Evolutionary conservation across 2,113 vertebrate genomes (phyloP).

Genomic region (Rallus limicola): DNA sequence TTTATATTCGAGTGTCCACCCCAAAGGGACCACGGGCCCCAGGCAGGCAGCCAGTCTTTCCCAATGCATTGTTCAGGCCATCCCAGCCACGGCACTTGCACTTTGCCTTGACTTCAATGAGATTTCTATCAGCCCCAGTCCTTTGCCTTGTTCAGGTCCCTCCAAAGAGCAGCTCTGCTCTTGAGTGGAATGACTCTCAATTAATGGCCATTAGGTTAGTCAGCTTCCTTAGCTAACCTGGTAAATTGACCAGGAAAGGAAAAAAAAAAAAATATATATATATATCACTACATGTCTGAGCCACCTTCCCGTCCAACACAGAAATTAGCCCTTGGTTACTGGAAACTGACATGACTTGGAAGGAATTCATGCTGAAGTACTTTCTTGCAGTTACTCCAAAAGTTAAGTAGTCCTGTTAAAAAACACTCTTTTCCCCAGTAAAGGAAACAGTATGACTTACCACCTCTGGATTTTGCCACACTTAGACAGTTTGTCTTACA

Average conservation of each 20-base stretch:
- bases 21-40: accelerated
- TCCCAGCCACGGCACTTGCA: accelerated
- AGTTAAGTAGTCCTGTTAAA: not conserved
- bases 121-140: not conserved
- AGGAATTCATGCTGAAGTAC: not conserved
- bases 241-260: not conserved
- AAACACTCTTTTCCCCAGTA: not conserved
- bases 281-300: not conserved
- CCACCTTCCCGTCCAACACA: not conserved
- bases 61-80: accelerated
- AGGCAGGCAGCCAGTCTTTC: not conserved
- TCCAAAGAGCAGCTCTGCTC: not conserved
- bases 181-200: not conserved
- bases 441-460: not conserved
- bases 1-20: accelerated
- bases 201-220: not conserved
- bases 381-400: not conserved
- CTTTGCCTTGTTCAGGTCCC: not conserved
- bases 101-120: not conserved
- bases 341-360: not conserved
- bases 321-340: not conserved
- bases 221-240: not conserved
- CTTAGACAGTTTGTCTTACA: not conserved
- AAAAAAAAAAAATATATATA: not conserved
- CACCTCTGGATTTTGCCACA: not conserved